Evolutionary conservation across 2,797 vertebrate species (phyloP), one percentile per base, ranked within the genome.

Genomic region (Mionectes olivaceus): DNA sequence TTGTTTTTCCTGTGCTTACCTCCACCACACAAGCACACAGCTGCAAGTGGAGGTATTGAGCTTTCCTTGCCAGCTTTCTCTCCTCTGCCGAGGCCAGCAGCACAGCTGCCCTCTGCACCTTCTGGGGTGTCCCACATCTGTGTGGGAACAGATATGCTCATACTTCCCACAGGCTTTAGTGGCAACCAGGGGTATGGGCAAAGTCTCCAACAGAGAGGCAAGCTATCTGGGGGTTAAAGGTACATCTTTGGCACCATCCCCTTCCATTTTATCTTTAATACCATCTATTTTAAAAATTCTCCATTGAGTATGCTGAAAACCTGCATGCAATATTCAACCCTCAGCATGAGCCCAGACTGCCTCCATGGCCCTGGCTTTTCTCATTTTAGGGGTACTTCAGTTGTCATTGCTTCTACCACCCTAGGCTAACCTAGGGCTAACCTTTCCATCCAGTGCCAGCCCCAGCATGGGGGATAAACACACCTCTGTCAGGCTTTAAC

Each of bases 81-180:
- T 73, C 39, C 18, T 70, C 50, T 70, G 59, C n/a, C 6, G 9
- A 57, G 30, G 18, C 33, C 64, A 84, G n/a, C 52, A 57, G 60
- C 30, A 49, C 37, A 60, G 70, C 10, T 5, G 4, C 23, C 39
- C 49, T 2, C 0, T 14, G 33, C 22, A 27, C 21, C 1, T 60
- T 71, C 46, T 83, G 27, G 14, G 13, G 13, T 49, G 28, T n/a
- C 37, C 37, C 27, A 39, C 2, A 2, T 53, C 46, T 4, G 2
- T 37, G 22, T 24, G 32, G 65, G 28, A 75, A 37, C 0, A 0
- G 9, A 9, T 4, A 1, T 46, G 44, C n/a, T 71, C 9, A 7
- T 5, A 60, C 12, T 76, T 87, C 35, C 32, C 43, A 69, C 16
- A 49, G 35, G 37, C 19, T 71, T 73, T 53, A 33, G 55, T 59